Conservation (phyloP, 2,888 invertebrate species). For the Drosophila anomalata region DNA sequence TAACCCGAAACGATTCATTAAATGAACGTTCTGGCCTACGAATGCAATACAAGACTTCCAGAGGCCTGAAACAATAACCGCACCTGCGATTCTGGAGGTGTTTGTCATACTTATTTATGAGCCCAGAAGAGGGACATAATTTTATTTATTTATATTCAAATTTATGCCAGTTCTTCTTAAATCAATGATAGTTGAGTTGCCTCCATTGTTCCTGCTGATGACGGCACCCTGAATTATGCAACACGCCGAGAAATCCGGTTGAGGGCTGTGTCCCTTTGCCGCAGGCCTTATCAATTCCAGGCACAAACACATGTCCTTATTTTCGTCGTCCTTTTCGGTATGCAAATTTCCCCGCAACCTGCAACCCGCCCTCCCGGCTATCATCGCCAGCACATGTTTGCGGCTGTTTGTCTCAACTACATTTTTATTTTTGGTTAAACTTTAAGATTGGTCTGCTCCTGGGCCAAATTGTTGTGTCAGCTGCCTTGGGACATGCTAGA, state of each 20-base stretch:
- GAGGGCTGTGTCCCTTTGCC: conserved; percentile 1
- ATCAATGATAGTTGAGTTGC: conserved; percentile 34
- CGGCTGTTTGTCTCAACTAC: conserved; percentile 41
- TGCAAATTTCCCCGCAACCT: conserved; percentile 30
- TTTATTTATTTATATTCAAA: conserved; percentile 54
- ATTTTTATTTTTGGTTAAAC: conserved; percentile 19
- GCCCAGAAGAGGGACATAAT: conserved; percentile 5
- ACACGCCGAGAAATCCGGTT: conserved; percentile 7
- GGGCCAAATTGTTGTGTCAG: conserved; percentile 15
- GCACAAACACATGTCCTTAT: conserved; percentile 55
- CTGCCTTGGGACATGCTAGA: conserved; percentile 15
- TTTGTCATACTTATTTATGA: conserved; percentile 53
- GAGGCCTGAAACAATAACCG: conserved; percentile 1
- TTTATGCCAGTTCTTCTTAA: conserved; percentile 50
- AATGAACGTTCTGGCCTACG: conserved; percentile 38
- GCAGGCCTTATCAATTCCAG: conserved; percentile 46
- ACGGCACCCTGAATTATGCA: conserved; percentile 43
- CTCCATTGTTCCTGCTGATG: conserved; percentile 27
- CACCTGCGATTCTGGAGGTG: conserved; percentile 32
- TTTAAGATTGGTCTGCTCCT: conserved; percentile 24
- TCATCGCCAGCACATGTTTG: conserved; percentile 53
- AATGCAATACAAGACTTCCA: conserved; percentile 17
- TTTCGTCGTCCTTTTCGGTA: conserved; percentile 28
- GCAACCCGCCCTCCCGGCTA: background rate
- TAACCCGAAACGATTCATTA: conserved; percentile 44